A percentile compares a stretch with the other conserved stretches of the same genome.
These are phyloP conservation scores for Gadus chalcogrammus DNA, from an alignment of 2,113 vertebrate genomes.

Conservation along the genomic window DNA sequence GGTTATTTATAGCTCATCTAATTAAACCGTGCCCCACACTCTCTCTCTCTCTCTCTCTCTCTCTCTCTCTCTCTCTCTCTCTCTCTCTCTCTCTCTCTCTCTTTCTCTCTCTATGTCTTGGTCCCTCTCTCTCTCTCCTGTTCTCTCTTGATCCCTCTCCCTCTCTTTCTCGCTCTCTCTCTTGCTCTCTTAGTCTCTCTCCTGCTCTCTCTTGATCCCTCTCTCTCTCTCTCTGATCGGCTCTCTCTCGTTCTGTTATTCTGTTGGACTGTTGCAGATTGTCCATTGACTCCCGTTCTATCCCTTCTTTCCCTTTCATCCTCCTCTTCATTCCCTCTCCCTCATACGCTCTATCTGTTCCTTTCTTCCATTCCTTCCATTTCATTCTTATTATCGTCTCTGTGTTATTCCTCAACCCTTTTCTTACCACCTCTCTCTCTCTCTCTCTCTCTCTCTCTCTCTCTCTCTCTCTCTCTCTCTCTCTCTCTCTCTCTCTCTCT, in stretches of 20 bases:
- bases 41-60: conserved; percentile 12
- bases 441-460: not conserved
- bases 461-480: conserved; percentile 11
- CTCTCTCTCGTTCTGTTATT: not conserved
- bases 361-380: not conserved
- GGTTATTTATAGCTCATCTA: conserved; percentile 71
- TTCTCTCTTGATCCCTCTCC: conserved; percentile 1
- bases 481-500: not conserved
- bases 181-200: conserved; percentile 35
- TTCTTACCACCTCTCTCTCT: not conserved
- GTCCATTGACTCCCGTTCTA: not conserved
- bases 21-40: conserved; percentile 62
- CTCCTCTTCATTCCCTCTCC: not conserved
- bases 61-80: not conserved
- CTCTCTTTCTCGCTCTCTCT: not conserved
- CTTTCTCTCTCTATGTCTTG: not conserved
- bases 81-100: not conserved
- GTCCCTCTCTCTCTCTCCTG: not conserved
- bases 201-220: conserved; percentile 8
- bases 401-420: not conserved
- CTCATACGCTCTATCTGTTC: not conserved
- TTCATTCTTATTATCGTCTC: not conserved
- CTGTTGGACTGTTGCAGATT: not conserved
- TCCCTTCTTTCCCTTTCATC: not conserved
- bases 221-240: conserved; percentile 14